A percentile compares a stretch with the other conserved stretches of the same genome.
Conservation (phyloP, 2,797 vertebrate genomes). For the Dipus sagitta region DNA sequence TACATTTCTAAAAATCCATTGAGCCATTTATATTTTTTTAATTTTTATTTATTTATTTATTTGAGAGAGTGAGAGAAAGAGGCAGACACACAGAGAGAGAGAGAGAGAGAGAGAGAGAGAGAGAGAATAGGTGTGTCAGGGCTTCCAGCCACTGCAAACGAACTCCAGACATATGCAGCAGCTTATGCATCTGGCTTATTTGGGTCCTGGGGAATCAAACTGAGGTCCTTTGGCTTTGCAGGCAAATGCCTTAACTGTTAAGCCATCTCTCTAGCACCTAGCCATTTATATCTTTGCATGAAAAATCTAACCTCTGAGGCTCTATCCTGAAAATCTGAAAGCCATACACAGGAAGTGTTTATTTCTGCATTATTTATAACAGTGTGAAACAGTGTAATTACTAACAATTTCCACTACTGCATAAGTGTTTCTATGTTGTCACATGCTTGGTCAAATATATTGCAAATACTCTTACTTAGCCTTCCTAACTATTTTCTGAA, state of each 20-base stretch:
- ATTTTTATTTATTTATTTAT: no score
- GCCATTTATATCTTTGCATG: neutral
- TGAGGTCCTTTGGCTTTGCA: no score
- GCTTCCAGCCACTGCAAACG: no score
- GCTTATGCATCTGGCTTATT: no score
- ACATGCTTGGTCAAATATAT: neutral
- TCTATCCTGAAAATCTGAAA: neutral
- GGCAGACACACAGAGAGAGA: no score
- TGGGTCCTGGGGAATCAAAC: no score
- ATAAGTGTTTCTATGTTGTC: neutral
- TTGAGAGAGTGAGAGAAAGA: no score
- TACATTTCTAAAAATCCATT: conserved; percentile 23
- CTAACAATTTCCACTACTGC: conserved; percentile 27
- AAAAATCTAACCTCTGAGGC: neutral
- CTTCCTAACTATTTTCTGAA: neutral
- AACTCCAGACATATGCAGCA: no score
- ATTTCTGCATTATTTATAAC: conserved; percentile 16
- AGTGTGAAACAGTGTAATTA: conserved; percentile 16
- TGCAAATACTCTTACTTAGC: neutral
- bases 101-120: no score
- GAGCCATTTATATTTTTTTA: neutral
- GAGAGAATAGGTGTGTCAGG: no score
- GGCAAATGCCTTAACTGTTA: no score
- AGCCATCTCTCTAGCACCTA: neutral
- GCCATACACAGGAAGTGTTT: neutral